These are phyloP conservation scores for Danio choprae DNA, from an alignment of 2,797 vertebrate species.

Conservation along the genomic window DNA sequence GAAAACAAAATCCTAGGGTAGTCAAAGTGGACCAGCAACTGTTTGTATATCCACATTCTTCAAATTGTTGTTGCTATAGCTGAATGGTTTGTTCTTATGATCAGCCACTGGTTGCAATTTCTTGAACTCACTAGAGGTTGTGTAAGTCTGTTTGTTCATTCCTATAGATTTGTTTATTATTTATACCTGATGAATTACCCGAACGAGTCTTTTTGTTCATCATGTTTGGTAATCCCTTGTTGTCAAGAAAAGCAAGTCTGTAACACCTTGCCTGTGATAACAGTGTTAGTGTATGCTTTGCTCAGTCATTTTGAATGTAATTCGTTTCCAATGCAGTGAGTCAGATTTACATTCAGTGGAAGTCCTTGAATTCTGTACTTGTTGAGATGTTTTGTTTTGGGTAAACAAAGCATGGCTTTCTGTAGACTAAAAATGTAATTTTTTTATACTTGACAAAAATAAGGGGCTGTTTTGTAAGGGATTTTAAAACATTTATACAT, in stretches of 20 bases:
- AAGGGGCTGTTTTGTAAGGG: background rate
- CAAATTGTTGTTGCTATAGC: background rate
- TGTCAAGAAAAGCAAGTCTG: background rate
- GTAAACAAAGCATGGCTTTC: background rate
- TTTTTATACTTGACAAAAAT: background rate
- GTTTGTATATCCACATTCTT: too few relatives aligned
- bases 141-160: background rate
- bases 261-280: background rate
- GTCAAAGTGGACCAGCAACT: too few relatives aligned
- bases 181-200: background rate
- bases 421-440: too few relatives aligned
- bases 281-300: background rate
- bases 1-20: too few relatives aligned
- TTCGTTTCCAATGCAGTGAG: background rate
- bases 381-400: background rate
- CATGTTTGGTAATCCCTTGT: background rate
- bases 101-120: background rate
- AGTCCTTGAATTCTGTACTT: background rate
- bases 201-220: background rate
- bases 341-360: too few relatives aligned
- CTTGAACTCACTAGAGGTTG: background rate
- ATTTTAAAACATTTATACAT: too few relatives aligned
- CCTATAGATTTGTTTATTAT: background rate
- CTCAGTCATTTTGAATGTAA: background rate
- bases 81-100: slow-evolving; percentile 1